phyloP scores from a whole-genome alignment of 2,888 invertebrate species.

The Atrina japonica region DNA sequence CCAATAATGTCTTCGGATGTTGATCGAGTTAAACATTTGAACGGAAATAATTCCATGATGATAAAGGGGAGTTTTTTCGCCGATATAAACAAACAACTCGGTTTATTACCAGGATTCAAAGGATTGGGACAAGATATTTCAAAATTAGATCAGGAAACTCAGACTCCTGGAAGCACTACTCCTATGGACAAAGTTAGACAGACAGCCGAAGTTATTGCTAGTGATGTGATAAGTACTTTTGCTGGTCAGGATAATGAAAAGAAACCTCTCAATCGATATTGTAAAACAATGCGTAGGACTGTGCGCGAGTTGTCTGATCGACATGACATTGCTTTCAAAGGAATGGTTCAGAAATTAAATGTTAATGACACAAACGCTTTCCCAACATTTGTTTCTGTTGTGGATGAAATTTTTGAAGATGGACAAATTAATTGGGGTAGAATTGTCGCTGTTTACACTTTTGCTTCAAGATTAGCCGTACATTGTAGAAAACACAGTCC shows the following conservation, averaged over 20 bases:
- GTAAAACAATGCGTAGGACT: slow-evolving; percentile 77
- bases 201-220: slow-evolving; percentile 70
- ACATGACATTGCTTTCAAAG: slow-evolving; percentile 75
- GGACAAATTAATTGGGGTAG: slow-evolving; percentile 79
- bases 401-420: slow-evolving; percentile 78
- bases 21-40: slow-evolving; percentile 2
- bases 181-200: slow-evolving; percentile 69
- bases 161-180: slow-evolving; percentile 61
- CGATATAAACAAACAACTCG: slow-evolving; percentile 70
- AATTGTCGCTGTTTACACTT: slow-evolving; percentile 78
- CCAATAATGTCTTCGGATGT: slow-evolving; percentile 20
- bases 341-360: slow-evolving; percentile 76
- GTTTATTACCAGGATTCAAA: slow-evolving; percentile 64
- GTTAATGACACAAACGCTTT: slow-evolving; percentile 68
- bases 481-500: slow-evolving; percentile 57
- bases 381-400: slow-evolving; percentile 73
- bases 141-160: slow-evolving; percentile 63
- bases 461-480: slow-evolving; percentile 72
- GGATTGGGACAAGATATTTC: slow-evolving; percentile 67
- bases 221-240: slow-evolving; percentile 68
- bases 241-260: slow-evolving; percentile 59
- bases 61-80: slow-evolving; percentile 58
- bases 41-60: slow-evolving; percentile 14
- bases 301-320: slow-evolving; percentile 74
- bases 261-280: slow-evolving; percentile 66